Evolutionary conservation across 2,113 vertebrate genomes (phyloP), one percentile per base, ranked within the genome.

Genomic region (Tonatia bakeri): DNA sequence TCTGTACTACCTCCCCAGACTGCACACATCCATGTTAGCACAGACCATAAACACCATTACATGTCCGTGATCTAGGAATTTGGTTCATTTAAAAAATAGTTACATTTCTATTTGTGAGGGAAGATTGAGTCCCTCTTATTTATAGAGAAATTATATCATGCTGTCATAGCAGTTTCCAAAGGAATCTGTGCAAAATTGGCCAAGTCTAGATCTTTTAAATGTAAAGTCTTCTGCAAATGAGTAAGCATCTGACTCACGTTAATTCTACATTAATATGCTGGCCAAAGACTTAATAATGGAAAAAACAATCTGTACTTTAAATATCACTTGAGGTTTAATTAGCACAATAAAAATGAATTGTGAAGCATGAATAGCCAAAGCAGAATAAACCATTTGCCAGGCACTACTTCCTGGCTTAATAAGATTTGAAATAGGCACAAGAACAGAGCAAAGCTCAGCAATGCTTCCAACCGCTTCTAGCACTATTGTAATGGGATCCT

Each of bases 341-440:
- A 97, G 88, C 96, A 98, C 95, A 96, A 97, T 98, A 98, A 98
- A 97, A 98, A 97, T 97, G 94, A 98, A 98, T 97, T 96, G 85
- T 95, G 76, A 97, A 45, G 43, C 96, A 95, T 85, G 95, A 98
- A 97, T 84, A 97, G 8, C 15, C 97, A 98, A 97, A 91, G 91
- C 75, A 93, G 94, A 94, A 95, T 61, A 90, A 98, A 97, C 86
- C 76, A 95, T 96, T 98, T 98, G 97, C 92, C 94, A 98, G 94
- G 95, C 95, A 97, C 96, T 86, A 87, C 84, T 97, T 97, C 97
- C 95, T 97, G 97, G 87, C 91, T 96, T 98, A 98, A 95, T 97
- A 98, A 98, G 96, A 98, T 98, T 96, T 98, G 91, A 98, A 90
- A 98, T 97, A 65, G 36, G 91, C 61, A 91, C 83, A 94, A 96